phyloP scores from a whole-genome alignment of 2,113 vertebrate genomes.

The Synchiropus splendidus region DNA sequence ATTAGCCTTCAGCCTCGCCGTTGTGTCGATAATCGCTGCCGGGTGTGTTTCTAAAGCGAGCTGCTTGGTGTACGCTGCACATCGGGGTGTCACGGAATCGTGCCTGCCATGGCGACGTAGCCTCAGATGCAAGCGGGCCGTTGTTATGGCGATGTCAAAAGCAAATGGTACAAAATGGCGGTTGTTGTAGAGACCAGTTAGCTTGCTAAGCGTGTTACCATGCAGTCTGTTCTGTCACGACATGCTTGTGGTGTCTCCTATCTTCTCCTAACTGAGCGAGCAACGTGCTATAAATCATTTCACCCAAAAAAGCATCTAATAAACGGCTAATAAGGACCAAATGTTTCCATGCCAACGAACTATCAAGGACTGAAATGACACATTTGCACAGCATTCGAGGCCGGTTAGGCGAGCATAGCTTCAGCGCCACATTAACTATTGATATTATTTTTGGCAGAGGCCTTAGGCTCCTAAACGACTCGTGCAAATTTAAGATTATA shows the following conservation, averaged over 20 bases:
- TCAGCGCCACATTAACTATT: too few relatives aligned
- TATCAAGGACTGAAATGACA: too few relatives aligned
- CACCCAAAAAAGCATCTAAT: too few relatives aligned
- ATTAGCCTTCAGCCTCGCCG: conserved; percentile 44
- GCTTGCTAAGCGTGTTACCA: conserved; percentile 33
- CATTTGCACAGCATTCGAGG: too few relatives aligned
- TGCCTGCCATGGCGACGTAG: conserved; percentile 48
- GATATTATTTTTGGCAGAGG: too few relatives aligned
- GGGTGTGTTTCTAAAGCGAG: conserved; percentile 10
- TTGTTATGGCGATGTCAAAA: conserved; percentile 80
- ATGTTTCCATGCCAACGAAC: too few relatives aligned
- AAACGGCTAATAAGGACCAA: too few relatives aligned
- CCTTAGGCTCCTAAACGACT: too few relatives aligned
- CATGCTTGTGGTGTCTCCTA: conserved; percentile 3
- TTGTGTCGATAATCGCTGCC: conserved; percentile 11
- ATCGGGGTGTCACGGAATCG: conserved; percentile 22
- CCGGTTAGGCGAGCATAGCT: too few relatives aligned
- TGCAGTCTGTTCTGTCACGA: conserved; percentile 42
- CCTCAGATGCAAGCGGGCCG: conserved; percentile 57
- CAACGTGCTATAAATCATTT: too few relatives aligned
- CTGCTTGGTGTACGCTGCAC: conserved; percentile 10
- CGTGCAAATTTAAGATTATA: too few relatives aligned
- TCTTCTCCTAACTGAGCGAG: background rate
- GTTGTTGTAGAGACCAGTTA: conserved; percentile 65
- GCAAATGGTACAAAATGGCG: conserved; percentile 78